Base-by-base conservation (phyloP, 2,797 vertebrate genomes). In the Hozukius guyotensis region DNA sequence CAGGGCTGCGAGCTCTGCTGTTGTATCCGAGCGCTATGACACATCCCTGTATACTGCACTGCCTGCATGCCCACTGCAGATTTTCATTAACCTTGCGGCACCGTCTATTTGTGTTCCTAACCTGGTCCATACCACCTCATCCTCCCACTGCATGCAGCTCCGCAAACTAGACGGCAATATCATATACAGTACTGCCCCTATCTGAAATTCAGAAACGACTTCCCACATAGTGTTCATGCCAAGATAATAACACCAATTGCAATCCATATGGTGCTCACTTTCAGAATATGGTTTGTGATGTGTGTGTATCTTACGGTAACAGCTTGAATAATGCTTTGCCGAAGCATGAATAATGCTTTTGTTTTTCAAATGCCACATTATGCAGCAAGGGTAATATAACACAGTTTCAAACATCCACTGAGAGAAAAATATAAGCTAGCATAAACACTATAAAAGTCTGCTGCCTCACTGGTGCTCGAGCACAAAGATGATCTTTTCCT, bases 71-170 rank as follows among this genome's bases (percentile, higher is more conserved):
- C 83, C 80, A 60, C 83, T 86, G 90, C 87, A 90, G 83, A 93
- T 76, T 90, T 89, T 85, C 84, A 90, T 88, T 93, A 93, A 93
- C 89, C 88, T 91, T 83, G 88, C 67, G 16, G 82, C 82, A 64
- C 25, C 22, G 34, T 80, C 83, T 86, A 78, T 86, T 85, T 85
- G 75, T 38, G 81, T 78, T 75, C 80, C 72, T 76, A 78, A 79
- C 78, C 80, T 60, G 81, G 75, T 64, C 86, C 80, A 75, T 38
- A 75, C 56, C 29, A 32, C 75, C 77, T 87, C 72, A 68, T 86
- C 82, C 79, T 89, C 75, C 78, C 75, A 79, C 80, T 34, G 60
- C 80, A 75, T 61, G 12, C 67, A 76, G 78, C 84, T 66, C 77
- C 83, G 65, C 72, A 85, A 85, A 62, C 71, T 60, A 72, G 6